Evolutionary conservation across 2,888 invertebrate genomes (phyloP).

Genomic region (Ceratothoa steindachneri): DNA sequence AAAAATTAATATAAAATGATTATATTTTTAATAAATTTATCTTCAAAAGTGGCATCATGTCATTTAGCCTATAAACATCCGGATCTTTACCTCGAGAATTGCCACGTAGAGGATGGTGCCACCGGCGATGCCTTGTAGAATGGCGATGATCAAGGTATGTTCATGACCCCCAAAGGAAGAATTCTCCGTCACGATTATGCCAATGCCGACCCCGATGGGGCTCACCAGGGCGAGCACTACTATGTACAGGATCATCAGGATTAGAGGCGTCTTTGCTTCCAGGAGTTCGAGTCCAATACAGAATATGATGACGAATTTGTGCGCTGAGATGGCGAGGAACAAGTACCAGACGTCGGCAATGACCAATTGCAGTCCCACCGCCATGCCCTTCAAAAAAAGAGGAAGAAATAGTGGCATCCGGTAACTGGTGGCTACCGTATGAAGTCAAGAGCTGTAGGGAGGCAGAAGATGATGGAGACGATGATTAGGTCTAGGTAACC

Average conservation of each 20-base stretch:
- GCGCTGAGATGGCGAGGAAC: slow-evolving; percentile 76
- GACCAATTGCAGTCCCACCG: slow-evolving; percentile 70
- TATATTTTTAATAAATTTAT: no score
- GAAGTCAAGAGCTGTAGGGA: no score
- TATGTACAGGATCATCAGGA: slow-evolving; percentile 59
- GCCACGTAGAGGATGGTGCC: slow-evolving; percentile 92
- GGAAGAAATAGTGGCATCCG: background rate
- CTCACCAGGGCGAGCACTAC: slow-evolving; percentile 65
- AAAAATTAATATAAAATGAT: no score
- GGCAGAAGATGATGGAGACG: no score
- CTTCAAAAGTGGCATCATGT: no score
- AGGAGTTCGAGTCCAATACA: slow-evolving; percentile 81
- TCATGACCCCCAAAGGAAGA: slow-evolving; percentile 1
- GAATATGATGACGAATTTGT: slow-evolving; percentile 81
- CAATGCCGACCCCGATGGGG: slow-evolving; percentile 65
- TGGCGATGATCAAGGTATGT: slow-evolving; percentile 36
- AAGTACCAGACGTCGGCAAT: slow-evolving; percentile 71
- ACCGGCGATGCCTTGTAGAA: slow-evolving; percentile 75
- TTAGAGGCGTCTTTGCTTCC: slow-evolving; percentile 58
- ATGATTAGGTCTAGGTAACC: no score
- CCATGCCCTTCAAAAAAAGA: slow-evolving; percentile 59
- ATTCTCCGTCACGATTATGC: slow-evolving; percentile 58
- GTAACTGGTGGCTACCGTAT: no score
- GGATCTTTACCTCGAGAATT: slow-evolving; percentile 92
- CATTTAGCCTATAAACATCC: no score